A percentile compares a stretch with the other conserved stretches of the same genome.
These are phyloP conservation scores for Epinephelus awoara DNA, from an alignment of 2,797 vertebrate species.

Conservation along the genomic window DNA sequence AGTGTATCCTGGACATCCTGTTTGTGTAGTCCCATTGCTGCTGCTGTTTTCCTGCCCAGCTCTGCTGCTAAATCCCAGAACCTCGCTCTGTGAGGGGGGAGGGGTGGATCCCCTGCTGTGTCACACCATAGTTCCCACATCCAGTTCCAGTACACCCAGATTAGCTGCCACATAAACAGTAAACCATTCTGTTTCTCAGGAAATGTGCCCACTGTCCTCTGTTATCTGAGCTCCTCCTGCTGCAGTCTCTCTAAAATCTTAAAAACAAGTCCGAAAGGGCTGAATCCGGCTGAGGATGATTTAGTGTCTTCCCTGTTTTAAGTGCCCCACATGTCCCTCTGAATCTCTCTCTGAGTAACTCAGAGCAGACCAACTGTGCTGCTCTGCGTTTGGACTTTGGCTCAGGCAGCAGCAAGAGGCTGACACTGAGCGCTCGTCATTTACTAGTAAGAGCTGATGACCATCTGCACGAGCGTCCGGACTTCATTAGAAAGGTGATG, in stretches of 20 bases:
- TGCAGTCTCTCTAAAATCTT: background rate
- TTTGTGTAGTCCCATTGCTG: conserved; percentile 66
- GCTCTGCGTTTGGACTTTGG: conserved; percentile 30
- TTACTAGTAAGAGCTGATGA: conserved; percentile 58
- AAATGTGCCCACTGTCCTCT: background rate
- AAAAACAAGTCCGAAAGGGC: background rate
- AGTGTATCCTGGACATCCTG: conserved; percentile 76
- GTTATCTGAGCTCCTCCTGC: background rate
- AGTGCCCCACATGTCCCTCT: background rate
- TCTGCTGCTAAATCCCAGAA: conserved; percentile 58
- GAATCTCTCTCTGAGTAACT: conserved; percentile 5
- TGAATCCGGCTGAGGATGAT: background rate
- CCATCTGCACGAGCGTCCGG: conserved; percentile 71
- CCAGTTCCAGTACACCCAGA: conserved; percentile 17
- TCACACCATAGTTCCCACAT: conserved; percentile 18
- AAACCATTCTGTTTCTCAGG: background rate
- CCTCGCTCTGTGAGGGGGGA: conserved; percentile 20
- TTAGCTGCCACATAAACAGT: conserved; percentile 10
- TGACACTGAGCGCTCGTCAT: conserved; percentile 44
- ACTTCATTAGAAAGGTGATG: conserved; percentile 65
- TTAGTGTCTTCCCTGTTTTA: background rate
- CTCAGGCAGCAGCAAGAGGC: conserved; percentile 51
- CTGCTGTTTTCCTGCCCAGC: conserved; percentile 55
- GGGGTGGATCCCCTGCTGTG: conserved; percentile 22
- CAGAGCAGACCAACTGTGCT: conserved; percentile 3